Base-by-base conservation (phyloP, 2,797 vertebrate species). In the Kryptopterus vitreolus region DNA sequence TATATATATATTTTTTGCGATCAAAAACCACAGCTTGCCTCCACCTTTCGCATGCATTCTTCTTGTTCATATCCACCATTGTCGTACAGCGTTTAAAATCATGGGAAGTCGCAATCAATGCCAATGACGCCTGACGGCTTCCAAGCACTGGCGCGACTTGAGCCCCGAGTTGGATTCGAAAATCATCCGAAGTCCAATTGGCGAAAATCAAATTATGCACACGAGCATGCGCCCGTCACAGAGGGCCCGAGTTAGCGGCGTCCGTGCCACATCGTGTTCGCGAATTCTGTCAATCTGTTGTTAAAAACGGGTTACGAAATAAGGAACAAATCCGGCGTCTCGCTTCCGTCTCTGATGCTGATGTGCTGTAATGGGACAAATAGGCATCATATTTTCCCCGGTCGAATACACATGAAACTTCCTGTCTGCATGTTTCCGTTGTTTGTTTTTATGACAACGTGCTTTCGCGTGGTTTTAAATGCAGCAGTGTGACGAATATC, bases 241-340 rank as follows among this genome's bases (percentile, higher is more conserved):
- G 94, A 94, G 80, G 96, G 93, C 93, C 93, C 90, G 95, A 95
- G 94, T 94, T 93, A 92, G 94, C 93, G 89, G 94, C 95, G 94
- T 92, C 90, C 93, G 95, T 91, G 96, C 95, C 95, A 93, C 93
- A 95, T 95, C 93, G 89, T 94, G 94, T 98, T 95, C 96, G 94
- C 95, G 94, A 96, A 96, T 94, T 95, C 94, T 94, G 95, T 98
- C 96, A 96, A 96, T 97, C 95, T 97, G 96, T 96, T 96, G 95
- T 98, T 97, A 97, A 97, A 98, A 1, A 43, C 96, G 96, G 97
- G 95, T 95, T 97, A 97, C 96, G 95, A 96, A 95, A 98, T 95
- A 95, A 96, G 96, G 95, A n/a, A 96, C 96, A 95, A 96, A 95
- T 94, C 94, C 93, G 90, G 92, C 94, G 92, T 92, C 92, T 92